These are phyloP conservation scores for Urocolius indicus DNA, from an alignment of 2,113 vertebrate species.

Conservation along the genomic window DNA sequence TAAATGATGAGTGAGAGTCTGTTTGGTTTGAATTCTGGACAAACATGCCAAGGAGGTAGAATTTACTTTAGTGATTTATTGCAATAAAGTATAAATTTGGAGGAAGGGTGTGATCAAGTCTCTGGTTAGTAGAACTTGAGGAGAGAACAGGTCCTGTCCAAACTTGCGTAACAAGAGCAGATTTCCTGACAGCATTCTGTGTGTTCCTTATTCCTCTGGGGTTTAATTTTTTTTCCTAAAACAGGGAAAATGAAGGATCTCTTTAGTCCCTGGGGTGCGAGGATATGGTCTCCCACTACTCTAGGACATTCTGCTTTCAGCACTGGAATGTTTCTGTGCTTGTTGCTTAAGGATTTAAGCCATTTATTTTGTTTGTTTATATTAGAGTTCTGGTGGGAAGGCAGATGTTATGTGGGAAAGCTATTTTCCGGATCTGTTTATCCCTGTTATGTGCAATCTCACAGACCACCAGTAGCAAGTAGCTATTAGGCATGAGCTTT, in stretches of 20 bases:
- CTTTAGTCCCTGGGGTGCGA: background rate
- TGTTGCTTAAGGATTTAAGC: slow-evolving; percentile 53
- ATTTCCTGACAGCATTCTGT: background rate
- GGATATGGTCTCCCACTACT: slow-evolving; percentile 5
- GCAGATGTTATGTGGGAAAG: slow-evolving; percentile 69
- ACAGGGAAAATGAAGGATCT: slow-evolving; percentile 5
- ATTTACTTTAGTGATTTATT: background rate
- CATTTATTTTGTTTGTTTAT: slow-evolving; percentile 71
- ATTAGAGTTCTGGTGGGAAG: slow-evolving; percentile 52
- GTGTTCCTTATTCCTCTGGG: background rate
- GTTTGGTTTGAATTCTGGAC: background rate
- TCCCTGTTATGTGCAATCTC: background rate
- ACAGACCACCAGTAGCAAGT: background rate
- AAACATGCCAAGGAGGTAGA: background rate
- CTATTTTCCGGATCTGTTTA: slow-evolving; percentile 43
- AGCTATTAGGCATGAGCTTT: background rate
- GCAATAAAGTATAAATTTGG: background rate
- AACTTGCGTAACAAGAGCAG: background rate
- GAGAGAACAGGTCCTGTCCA: background rate
- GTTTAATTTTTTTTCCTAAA: slow-evolving; percentile 2
- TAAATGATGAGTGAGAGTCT: rapidly evolving
- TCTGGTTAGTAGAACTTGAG: background rate
- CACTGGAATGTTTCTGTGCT: slow-evolving; percentile 58
- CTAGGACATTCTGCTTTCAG: slow-evolving; percentile 13
- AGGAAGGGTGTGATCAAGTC: background rate